A percentile compares a stretch with the other conserved stretches of the same genome.
These are phyloP conservation scores for Stigmatopora argus DNA, from an alignment of 2,113 vertebrate genomes.

Conservation along the genomic window DNA sequence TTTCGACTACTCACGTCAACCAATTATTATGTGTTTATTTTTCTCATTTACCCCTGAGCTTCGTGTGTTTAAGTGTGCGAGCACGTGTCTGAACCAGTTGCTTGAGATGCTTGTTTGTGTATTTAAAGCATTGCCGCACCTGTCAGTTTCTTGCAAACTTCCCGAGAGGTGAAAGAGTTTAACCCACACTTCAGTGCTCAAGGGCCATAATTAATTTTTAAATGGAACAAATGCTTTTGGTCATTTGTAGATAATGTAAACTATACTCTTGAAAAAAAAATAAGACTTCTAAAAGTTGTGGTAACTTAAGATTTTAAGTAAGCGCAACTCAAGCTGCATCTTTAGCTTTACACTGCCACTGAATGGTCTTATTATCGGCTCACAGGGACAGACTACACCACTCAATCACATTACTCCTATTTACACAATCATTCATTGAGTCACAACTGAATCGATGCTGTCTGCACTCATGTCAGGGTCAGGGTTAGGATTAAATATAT, in stretches of 20 bases:
- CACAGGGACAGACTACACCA: too few relatives aligned
- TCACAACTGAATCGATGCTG: too few relatives aligned
- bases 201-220: not conserved
- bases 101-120: constrained; percentile 37
- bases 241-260: not conserved
- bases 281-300: too few relatives aligned
- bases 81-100: constrained; percentile 35
- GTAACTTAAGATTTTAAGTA: too few relatives aligned
- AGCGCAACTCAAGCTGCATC: too few relatives aligned
- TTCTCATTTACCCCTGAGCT: not conserved
- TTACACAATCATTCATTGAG: too few relatives aligned
- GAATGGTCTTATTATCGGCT: too few relatives aligned
- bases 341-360: too few relatives aligned
- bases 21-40: constrained; percentile 26
- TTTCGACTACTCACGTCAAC: constrained; percentile 1
- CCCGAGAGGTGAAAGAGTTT: constrained; percentile 49
- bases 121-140: constrained; percentile 22
- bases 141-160: constrained; percentile 30
- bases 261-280: too few relatives aligned
- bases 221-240: not conserved
- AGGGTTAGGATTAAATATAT: too few relatives aligned
- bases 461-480: too few relatives aligned
- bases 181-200: constrained; percentile 27
- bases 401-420: too few relatives aligned
- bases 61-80: not conserved